Evolutionary conservation across 1,140 invertebrate genomes (phyloP).

Genomic region (Lepeophtheirus salmonis): DNA sequence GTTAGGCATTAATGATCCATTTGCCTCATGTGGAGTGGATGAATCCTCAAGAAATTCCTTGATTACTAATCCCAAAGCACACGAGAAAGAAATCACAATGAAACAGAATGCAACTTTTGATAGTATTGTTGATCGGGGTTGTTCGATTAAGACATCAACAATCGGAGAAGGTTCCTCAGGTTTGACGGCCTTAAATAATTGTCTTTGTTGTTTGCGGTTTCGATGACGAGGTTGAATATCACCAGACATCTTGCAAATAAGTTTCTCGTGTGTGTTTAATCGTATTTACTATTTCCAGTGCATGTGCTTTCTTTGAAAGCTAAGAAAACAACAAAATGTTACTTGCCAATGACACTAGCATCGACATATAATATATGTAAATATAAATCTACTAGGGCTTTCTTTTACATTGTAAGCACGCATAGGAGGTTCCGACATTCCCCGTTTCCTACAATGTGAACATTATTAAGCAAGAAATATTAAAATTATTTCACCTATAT

Average conservation of each 20-base stretch:
- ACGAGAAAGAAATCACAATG: neutral
- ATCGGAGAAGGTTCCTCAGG: too few relatives aligned
- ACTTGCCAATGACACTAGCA: too few relatives aligned
- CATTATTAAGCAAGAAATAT: too few relatives aligned
- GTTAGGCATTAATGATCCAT: neutral
- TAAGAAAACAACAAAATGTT: too few relatives aligned
- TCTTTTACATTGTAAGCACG: too few relatives aligned
- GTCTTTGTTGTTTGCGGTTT: neutral
- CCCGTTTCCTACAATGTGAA: too few relatives aligned
- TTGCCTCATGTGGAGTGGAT: neutral
- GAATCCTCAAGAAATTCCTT: too few relatives aligned
- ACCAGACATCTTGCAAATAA: neutral
- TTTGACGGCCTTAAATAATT: neutral
- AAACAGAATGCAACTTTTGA: neutral
- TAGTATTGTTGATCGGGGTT: neutral
- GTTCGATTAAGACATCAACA: too few relatives aligned
- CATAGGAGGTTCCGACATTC: too few relatives aligned
- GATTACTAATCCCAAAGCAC: neutral
- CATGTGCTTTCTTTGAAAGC: neutral
- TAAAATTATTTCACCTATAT: too few relatives aligned
- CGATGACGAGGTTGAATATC: neutral
- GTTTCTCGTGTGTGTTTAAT: neutral
- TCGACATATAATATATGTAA: too few relatives aligned
- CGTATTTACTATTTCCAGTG: neutral
- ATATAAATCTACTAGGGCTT: too few relatives aligned